Evolutionary conservation across 2,888 invertebrate species (phyloP).

Genomic region (Dorcus hopei): DNA sequence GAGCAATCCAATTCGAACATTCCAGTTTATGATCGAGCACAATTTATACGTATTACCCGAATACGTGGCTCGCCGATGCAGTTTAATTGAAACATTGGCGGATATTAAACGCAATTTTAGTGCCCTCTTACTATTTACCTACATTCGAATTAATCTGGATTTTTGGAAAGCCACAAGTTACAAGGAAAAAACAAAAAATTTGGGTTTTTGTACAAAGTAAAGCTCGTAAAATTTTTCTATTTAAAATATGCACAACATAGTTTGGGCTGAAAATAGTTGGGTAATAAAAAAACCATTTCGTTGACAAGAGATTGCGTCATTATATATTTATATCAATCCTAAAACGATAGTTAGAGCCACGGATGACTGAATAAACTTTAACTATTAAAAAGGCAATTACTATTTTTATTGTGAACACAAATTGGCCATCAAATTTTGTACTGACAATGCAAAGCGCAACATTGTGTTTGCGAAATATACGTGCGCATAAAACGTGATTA

Average conservation of each 20-base stretch:
- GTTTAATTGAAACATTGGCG: conserved; percentile 24
- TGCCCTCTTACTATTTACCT: too few species aligned
- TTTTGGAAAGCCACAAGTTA: too few species aligned
- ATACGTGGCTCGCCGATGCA: conserved; percentile 10
- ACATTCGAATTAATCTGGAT: too few species aligned
- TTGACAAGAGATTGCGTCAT: conserved; percentile 3
- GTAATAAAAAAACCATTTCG: conserved; percentile 8
- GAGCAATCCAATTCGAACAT: conserved; percentile 41
- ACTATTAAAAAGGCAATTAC: conserved; percentile 41
- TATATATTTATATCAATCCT: conserved; percentile 13
- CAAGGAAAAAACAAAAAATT: too few species aligned
- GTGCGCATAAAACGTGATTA: not conserved
- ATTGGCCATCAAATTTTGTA: conserved; percentile 24
- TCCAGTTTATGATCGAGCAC: conserved; percentile 45
- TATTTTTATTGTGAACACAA: conserved; percentile 40
- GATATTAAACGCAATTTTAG: not conserved
- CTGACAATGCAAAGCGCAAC: conserved; percentile 1
- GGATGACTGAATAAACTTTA: conserved; percentile 37
- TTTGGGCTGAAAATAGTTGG: not conserved
- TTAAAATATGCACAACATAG: too few species aligned
- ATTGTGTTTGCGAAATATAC: not conserved
- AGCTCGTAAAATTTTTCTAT: too few species aligned
- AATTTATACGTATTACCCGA: conserved; percentile 37
- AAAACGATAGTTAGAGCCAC: conserved; percentile 14
- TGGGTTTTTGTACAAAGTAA: too few species aligned